Evolutionary conservation across 2,888 invertebrate species (phyloP), one percentile per base, ranked within the genome.

Genomic region (Nephrocerus scutellatus): DNA sequence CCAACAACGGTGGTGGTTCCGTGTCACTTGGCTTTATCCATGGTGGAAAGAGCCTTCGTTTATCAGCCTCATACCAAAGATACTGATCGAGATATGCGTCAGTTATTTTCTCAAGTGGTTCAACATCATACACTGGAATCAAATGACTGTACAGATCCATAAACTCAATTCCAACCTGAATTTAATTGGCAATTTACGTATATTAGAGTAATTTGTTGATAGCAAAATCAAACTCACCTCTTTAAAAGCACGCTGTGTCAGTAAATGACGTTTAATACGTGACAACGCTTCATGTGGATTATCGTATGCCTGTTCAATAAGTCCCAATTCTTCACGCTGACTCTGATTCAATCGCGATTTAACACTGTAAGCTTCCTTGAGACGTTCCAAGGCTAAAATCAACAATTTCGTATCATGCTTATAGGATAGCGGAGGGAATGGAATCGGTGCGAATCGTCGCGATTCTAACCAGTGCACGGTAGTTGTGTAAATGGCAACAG

Each of bases 401-500:
- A 99, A 75, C 34, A 99, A 74, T 63, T 98, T 98, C 0, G 98
- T 99, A 72, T 99, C 98, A 68, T 99, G 98, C 62, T 99, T 99
- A 73, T 99, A 99, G 0, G 97, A 96, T 0, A 99, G 76, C 0
- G 98, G 98, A 3, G 98, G 98, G 72, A 99, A 99, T 0, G 98
- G 98, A 55, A 99, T 98, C 0, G 98, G 98, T 2, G 97, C 96
- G 72, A 99, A 99, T 49, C 98, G 77, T 30, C 98, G 76, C 0
- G 95, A 96, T 67, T 99, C 98, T 47, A 99, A 73, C 98, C 98
- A 99, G 72, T 99, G 98, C 1, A 99, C 98, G 3, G 97, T 97
- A 2, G 97, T 98, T 0, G 98, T 98, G 68, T 98, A 99, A 62
- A 99, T 98, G 20, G 98, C 98, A 10, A 99, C 97, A 14, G 98